Evolutionary conservation across 2,113 vertebrate genomes (phyloP), one percentile per base, ranked within the genome.

Genomic region (Spheniscus mendiculus): DNA sequence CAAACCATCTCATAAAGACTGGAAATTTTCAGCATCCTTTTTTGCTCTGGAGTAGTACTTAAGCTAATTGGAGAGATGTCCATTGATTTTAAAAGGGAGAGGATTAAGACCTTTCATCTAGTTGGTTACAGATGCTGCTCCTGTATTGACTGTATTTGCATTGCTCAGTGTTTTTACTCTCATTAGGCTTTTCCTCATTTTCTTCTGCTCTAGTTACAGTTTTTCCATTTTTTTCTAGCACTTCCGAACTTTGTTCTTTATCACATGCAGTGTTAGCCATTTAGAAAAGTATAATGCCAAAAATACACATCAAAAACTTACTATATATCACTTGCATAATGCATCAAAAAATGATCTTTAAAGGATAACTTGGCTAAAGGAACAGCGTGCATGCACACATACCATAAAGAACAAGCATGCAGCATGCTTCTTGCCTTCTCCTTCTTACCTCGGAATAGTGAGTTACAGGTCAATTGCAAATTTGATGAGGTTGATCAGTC

Each of bases 201-300:
- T 96, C 47, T 96, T 38, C 23, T 71, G 22, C 30, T 93, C 15
- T 76, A 52, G 47, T 58, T 97, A 62, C 7, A 70, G 8, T 65
- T 95, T 83, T 40, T 45, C 44, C 30, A 2, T 36, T 52, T 50
- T 40, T 32, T 47, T 45, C 61, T 94, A 89, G 42, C 52, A 42
- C 27, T 94, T 45, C 70, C 56, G 59, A 94, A 92, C 71, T 80
- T 85, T 30, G 61, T 93, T 95, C 67, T 87, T 61, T 86, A 29
- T 50, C 44, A 59, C 61, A 95, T 67, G 30, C 30, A 61, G 27
- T 15, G 34, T 87, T 90, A 96, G 45, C 80, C 67, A 61, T 89
- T 91, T 80, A 50, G 69, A 65, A 93, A 94, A 90, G 80, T 26
- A 56, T 89, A 40, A 30, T 59, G 87, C 42, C 59, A 62, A 78